A percentile compares a stretch with the other conserved stretches of the same genome.
Evolutionary conservation across 1,140 invertebrate species (phyloP).

Genomic region (Helicoverpa armigera): DNA sequence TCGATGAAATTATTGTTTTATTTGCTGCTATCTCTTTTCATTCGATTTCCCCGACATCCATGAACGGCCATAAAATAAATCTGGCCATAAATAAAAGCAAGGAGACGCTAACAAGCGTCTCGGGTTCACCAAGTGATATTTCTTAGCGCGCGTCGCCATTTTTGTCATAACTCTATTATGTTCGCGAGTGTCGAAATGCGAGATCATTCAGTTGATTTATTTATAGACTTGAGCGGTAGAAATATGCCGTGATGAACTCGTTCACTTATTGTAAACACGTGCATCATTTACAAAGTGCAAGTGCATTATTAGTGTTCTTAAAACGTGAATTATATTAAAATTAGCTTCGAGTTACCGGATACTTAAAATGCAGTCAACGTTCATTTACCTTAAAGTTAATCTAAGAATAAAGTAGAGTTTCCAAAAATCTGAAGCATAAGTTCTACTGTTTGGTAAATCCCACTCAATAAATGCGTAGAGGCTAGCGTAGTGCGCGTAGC

Average conservation of each 20-base stretch:
- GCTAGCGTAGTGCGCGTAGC: constrained; percentile 32
- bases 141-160: constrained; percentile 78
- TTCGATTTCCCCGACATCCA: constrained; percentile 72
- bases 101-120: constrained; percentile 85
- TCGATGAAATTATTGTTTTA: constrained; percentile 68
- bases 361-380: no score
- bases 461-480: constrained; percentile 35
- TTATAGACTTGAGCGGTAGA: constrained; percentile 48
- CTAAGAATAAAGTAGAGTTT: background rate
- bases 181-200: constrained; percentile 78
- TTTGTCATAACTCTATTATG: constrained; percentile 86
- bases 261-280: constrained; percentile 2
- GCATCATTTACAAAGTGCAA: background rate
- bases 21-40: constrained; percentile 66
- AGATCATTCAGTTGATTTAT: constrained; percentile 77
- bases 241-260: background rate
- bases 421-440: background rate
- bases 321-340: background rate
- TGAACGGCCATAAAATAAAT: constrained; percentile 83
- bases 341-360: background rate
- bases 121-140: constrained; percentile 83
- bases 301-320: background rate
- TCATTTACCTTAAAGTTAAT: background rate
- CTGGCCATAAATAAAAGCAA: constrained; percentile 83
- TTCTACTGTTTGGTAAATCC: background rate